Conservation (phyloP, 2,888 invertebrate species). For the Bursaphelenchus okinawaensis region DNA sequence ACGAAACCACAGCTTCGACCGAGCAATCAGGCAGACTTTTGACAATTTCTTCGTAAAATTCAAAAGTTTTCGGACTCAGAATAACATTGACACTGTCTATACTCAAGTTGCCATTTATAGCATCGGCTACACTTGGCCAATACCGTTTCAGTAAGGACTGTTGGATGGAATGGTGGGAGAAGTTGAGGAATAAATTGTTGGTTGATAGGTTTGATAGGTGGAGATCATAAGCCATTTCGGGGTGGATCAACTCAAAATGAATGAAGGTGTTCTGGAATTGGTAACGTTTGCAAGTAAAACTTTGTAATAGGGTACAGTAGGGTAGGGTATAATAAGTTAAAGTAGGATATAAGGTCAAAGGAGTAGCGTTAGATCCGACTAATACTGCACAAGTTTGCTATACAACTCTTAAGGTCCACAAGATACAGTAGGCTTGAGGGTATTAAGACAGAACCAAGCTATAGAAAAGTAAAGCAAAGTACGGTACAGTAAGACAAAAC, state of each 20-base stretch:
- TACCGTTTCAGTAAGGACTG: background rate
- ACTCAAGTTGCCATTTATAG: background rate
- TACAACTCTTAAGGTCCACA: too few species aligned
- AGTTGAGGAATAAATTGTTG: background rate
- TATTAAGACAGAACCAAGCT: too few species aligned
- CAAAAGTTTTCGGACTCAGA: background rate
- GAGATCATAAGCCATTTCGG: conserved; percentile 2
- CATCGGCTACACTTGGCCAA: background rate
- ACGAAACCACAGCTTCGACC: background rate
- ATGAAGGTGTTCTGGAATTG: conserved; percentile 9
- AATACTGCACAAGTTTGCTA: too few species aligned
- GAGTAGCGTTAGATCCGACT: too few species aligned
- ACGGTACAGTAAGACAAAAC: too few species aligned
- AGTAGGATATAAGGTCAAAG: too few species aligned
- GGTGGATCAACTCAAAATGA: background rate
- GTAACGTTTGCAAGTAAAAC: too few species aligned
- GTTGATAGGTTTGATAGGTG: background rate
- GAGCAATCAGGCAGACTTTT: background rate
- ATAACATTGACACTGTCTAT: background rate
- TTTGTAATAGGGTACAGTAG: too few species aligned
- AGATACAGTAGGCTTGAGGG: too few species aligned
- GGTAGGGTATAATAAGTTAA: too few species aligned
- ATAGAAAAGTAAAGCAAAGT: too few species aligned
- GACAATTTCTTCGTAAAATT: background rate
- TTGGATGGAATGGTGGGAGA: conserved; percentile 12